These are phyloP conservation scores for Herminia tarsipennalis DNA, from an alignment of 2,888 invertebrate species.

Conservation along the genomic window DNA sequence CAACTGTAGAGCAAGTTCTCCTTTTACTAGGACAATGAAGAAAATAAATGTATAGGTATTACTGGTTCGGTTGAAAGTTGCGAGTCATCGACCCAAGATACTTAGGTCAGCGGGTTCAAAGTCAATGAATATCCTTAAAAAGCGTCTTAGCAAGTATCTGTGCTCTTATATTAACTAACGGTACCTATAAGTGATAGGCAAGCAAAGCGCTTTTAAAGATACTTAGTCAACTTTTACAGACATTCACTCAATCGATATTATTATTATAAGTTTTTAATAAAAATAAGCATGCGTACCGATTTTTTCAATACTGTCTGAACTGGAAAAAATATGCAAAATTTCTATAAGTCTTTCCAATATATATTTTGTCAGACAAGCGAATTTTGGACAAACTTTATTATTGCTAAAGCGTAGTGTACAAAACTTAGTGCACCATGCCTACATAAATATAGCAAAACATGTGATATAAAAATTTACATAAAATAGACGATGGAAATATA, in stretches of 20 bases:
- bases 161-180: too few species aligned
- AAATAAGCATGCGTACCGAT: constrained; percentile 78
- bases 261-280: constrained; percentile 31
- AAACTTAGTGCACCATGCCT: constrained; percentile 72
- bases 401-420: constrained; percentile 62
- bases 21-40: too few species aligned
- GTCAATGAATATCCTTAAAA: constrained; percentile 25
- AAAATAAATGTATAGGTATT: background rate
- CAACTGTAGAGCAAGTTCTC: constrained; percentile 12
- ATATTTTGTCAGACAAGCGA: constrained; percentile 46
- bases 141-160: background rate
- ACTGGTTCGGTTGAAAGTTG: constrained; percentile 28
- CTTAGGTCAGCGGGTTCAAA: constrained; percentile 10
- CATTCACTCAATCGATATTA: constrained; percentile 5
- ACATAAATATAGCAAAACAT: constrained; percentile 62
- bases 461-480: constrained; percentile 55
- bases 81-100: constrained; percentile 12
- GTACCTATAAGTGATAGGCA: too few species aligned
- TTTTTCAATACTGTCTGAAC: constrained; percentile 70
- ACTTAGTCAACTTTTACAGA: constrained; percentile 19
- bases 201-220: constrained; percentile 31
- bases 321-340: constrained; percentile 68
- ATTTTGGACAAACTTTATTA: constrained; percentile 46
- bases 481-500: constrained; percentile 44
- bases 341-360: constrained; percentile 54